phyloP scores from a whole-genome alignment of 2,113 vertebrate genomes.

The Cryptomyrus ogoouensis region DNA sequence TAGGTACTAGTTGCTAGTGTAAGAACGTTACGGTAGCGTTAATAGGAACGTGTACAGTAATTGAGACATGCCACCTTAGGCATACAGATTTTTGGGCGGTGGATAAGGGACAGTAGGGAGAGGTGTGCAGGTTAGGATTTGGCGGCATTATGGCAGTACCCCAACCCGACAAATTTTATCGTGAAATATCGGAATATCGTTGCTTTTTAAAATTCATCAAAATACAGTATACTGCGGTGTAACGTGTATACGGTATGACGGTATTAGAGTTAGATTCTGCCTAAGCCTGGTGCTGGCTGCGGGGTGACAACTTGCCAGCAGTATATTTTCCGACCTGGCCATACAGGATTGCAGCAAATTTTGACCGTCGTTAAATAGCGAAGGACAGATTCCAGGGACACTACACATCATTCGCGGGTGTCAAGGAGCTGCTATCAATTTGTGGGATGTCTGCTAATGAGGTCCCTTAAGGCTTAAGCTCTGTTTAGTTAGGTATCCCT shows the following conservation, averaged over 20 bases:
- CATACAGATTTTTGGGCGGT: background rate
- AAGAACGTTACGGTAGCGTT: background rate
- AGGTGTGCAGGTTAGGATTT: background rate
- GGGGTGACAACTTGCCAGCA: background rate
- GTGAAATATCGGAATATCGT: background rate
- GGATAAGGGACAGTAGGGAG: background rate
- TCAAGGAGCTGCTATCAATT: background rate
- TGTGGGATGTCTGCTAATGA: background rate
- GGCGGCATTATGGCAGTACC: background rate
- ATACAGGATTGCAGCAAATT: background rate
- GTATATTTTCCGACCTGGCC: background rate
- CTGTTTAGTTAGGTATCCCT: background rate
- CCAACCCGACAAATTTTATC: background rate
- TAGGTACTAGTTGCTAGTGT: background rate
- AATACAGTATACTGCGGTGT: background rate
- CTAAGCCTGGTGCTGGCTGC: background rate
- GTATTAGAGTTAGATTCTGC: background rate
- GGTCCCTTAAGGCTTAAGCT: background rate
- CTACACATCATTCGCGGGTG: background rate
- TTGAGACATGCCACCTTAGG: background rate
- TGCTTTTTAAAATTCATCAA: background rate
- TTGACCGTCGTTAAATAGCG: background rate
- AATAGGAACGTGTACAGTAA: background rate
- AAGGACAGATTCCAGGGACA: background rate
- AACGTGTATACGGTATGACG: background rate